These are phyloP conservation scores for Digitonthophagus gazella DNA, from an alignment of 2,888 invertebrate species.

Conservation along the genomic window DNA sequence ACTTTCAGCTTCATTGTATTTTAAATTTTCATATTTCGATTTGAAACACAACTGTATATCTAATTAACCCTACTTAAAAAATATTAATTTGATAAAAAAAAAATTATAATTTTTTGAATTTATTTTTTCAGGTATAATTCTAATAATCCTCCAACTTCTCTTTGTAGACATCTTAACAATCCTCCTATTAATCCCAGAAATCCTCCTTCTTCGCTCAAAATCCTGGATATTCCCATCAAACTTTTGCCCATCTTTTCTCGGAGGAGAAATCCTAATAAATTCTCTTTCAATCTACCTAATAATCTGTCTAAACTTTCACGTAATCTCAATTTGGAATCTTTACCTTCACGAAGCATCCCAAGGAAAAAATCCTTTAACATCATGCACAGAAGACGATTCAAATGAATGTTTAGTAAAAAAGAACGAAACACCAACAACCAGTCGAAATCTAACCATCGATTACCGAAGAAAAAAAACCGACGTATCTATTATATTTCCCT, in stretches of 20 bases:
- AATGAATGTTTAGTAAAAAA: slow-evolving; percentile 44
- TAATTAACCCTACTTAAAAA: too few species aligned
- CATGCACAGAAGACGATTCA: slow-evolving; percentile 37
- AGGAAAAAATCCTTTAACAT: slow-evolving; percentile 44
- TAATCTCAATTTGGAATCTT: slow-evolving; percentile 57
- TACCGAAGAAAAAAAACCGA: slow-evolving; percentile 52
- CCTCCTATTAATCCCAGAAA: slow-evolving; percentile 54
- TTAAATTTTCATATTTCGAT: too few species aligned
- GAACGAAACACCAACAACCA: slow-evolving; percentile 50
- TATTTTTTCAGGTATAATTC: slow-evolving; percentile 23
- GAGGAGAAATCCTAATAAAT: slow-evolving; percentile 57
- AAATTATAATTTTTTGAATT: not conserved
- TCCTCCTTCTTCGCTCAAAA: slow-evolving; percentile 54
- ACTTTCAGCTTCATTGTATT: too few species aligned
- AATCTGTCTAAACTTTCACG: slow-evolving; percentile 58
- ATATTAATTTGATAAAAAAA: not conserved
- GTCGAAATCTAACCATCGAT: slow-evolving; percentile 57
- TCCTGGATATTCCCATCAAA: slow-evolving; percentile 56
- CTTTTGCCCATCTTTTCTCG: slow-evolving; percentile 57
- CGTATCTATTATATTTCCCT: slow-evolving; percentile 56
- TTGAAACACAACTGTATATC: too few species aligned
- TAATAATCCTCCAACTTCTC: slow-evolving; percentile 56
- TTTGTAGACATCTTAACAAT: slow-evolving; percentile 54
- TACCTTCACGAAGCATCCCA: slow-evolving; percentile 51
- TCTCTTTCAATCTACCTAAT: slow-evolving; percentile 59